Evolutionary conservation across 1,140 invertebrate species (phyloP), one percentile per base, ranked within the genome.

Genomic region (Anadara kagoshimensis): DNA sequence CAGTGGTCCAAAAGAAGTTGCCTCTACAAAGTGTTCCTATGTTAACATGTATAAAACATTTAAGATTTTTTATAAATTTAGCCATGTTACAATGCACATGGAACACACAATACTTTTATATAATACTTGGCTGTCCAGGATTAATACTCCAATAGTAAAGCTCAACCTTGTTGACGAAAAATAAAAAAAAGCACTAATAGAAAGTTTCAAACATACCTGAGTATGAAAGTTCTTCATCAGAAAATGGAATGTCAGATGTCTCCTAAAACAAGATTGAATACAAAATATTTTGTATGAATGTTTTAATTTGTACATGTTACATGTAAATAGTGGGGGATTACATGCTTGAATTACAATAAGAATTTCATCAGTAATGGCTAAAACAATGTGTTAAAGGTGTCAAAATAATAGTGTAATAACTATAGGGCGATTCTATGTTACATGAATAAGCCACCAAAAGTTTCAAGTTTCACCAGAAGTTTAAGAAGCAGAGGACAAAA

Each of bases 211-310:
- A 22, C n/a, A 54, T 54, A 54, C 53, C 53, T 20, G 53, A 54
- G 53, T 54, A 5, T 22, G 20, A 54, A 54, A 22, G 53, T 54
- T 54, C 53, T 54, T 54, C 53, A 54, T 54, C 53, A 54, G 53
- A 54, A 54, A 54, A 54, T 54, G 53, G 53, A 54, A 22, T 54
- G 20, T 54, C 53, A 22, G 53, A 54, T 22, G 53, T 54, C 53
- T 54, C 53, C 53, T 54, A 54, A 54, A 54, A 54, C 53, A 54
- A 54, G 53, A 54, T 54, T 54, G 53, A 54, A 54, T 22, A 54
- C 29, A 54, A 22, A 22, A 22, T 54, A 11, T 22, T 54, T 54
- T 11, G 53, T 54, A 54, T 54, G 16, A 54, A 11, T 54, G n/a
- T n/a, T 54, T 54, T 54, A 22, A 54, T 54, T 22, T 22, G 29